Base-by-base conservation (phyloP, 2,888 invertebrate species). In the Paralinhomoeus sp. region DNA sequence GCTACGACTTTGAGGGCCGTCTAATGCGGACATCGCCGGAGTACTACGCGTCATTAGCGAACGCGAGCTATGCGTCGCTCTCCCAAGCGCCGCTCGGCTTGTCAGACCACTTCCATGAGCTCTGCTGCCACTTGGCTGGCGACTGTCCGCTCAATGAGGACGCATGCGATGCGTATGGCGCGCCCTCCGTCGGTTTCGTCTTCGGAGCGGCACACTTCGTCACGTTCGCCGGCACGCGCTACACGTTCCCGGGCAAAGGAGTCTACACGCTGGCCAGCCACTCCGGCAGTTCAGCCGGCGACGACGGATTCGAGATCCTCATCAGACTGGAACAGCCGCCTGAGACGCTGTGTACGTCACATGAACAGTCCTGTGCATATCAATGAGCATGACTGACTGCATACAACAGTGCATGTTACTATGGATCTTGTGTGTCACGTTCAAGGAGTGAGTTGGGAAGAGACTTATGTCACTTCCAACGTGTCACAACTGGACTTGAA, bases 121-220 rank as follows among this genome's bases (percentile, higher is more conserved):
- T 78, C 69, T 80, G 87, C 58, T 93, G 93, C 58, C 76, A 84
- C 67, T 75, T 81, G 49, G 85, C 91, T 0, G 57, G 57, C 34
- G 33, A 33, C 24, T 80, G 37, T 49, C 91, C 89, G 61, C 91
- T 91, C 59, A 68, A 76, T 58, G 89, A 87, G 87, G 56, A n/a
- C n/a, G n/a, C n/a, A n/a, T n/a, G n/a, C n/a, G n/a, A n/a, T n/a
- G n/a, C n/a, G n/a, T n/a, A n/a, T n/a, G n/a, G n/a, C n/a, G n/a
- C n/a, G n/a, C n/a, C n/a, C n/a, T n/a, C n/a, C n/a, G n/a, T n/a
- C 71, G 85, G 78, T 1, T 75, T 78, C 18, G 77, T 83, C 36
- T 89, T 82, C 57, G 89, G 89, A n/a, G 87, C 87, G 63, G 87
- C 87, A 0, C 89, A 91, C 61, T 71, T 91, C 46, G 73, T 83